Percentiles rank a stretch among this genome's conserved stretches.
Evolutionary conservation across 2,113 vertebrate genomes (phyloP).

Genomic region (Leuciscus idus): DNA sequence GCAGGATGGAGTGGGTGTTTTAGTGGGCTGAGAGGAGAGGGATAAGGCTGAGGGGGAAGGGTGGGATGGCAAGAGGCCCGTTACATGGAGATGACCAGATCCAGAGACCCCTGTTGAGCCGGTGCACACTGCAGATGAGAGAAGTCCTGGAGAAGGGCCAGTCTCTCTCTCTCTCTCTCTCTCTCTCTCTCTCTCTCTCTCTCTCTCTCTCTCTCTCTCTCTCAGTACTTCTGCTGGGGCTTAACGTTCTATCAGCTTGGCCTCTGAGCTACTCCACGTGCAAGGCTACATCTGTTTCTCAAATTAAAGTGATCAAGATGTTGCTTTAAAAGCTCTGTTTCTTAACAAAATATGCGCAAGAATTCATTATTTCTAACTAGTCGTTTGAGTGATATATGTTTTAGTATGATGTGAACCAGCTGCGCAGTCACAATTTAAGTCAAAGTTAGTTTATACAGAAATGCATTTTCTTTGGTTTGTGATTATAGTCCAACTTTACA

Average conservation of each 20-base stretch:
- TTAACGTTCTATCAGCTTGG: constrained; percentile 51
- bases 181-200: constrained; percentile 6
- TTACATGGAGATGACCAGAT: constrained; percentile 73
- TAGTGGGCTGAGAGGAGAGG: constrained; percentile 54
- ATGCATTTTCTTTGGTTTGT: neutral
- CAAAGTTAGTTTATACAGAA: neutral
- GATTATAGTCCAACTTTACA: neutral
- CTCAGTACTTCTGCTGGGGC: constrained; percentile 38
- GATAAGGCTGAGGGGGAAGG: constrained; percentile 65
- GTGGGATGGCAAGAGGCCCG: constrained; percentile 66
- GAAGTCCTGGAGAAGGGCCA: constrained; percentile 57
- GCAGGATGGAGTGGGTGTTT: constrained; percentile 63
- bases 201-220: constrained; percentile 19
- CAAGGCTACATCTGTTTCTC: constrained; percentile 30
- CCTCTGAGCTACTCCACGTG: constrained; percentile 46
- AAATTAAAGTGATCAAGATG: constrained; percentile 31
- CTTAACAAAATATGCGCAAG: constrained; percentile 18
- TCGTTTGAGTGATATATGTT: neutral
- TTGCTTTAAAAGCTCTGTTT: constrained; percentile 23
- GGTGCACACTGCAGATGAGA: constrained; percentile 56
- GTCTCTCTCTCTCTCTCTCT: constrained; percentile 17
- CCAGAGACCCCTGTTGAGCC: constrained; percentile 64
- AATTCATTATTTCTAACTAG: constrained; percentile 10
- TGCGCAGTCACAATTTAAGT: constrained; percentile 11
- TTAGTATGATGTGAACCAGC: neutral